Conservation (phyloP, 1,140 invertebrate species). For the Drosophila kikkawai region DNA sequence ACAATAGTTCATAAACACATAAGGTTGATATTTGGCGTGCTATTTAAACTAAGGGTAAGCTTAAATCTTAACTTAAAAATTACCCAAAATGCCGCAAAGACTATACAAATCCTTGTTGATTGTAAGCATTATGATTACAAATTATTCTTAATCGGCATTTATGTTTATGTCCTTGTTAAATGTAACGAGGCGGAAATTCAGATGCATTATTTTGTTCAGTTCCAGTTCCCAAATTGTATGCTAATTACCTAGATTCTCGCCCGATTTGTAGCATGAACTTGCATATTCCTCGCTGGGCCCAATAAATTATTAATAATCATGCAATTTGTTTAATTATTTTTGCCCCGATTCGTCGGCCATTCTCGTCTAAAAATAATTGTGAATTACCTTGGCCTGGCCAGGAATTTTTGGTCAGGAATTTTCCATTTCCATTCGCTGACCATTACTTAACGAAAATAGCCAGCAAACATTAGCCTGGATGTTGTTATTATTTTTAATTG, state of each 20-base stretch:
- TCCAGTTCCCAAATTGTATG: conserved; percentile 43
- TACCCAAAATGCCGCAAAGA: too few relatives aligned
- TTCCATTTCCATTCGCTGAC: conserved; percentile 41
- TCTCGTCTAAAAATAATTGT: conserved; percentile 17
- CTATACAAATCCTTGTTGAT: neutral
- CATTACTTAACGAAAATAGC: conserved; percentile 61
- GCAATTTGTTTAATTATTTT: conserved; percentile 68
- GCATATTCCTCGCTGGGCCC: conserved; percentile 1
- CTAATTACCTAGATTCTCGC: conserved; percentile 54
- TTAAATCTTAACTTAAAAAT: too few relatives aligned
- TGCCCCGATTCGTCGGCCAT: conserved; percentile 1
- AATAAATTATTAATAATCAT: conserved; percentile 64
- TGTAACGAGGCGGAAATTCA: conserved; percentile 36
- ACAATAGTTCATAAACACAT: too few relatives aligned
- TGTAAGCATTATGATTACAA: neutral
- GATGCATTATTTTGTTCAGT: conserved; percentile 26
- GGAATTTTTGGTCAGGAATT: conserved; percentile 11
- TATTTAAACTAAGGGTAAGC: too few relatives aligned
- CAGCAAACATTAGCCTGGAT: conserved; percentile 48
- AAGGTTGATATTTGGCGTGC: too few relatives aligned
- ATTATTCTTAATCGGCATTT: conserved; percentile 7
- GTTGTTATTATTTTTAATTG: conserved; percentile 77
- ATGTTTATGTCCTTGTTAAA: conserved; percentile 15
- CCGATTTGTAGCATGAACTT: conserved; percentile 48
- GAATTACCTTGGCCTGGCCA: conserved; percentile 20